Conservation (phyloP, 2,797 vertebrate species). For the Pseudochaenichthys georgianus region DNA sequence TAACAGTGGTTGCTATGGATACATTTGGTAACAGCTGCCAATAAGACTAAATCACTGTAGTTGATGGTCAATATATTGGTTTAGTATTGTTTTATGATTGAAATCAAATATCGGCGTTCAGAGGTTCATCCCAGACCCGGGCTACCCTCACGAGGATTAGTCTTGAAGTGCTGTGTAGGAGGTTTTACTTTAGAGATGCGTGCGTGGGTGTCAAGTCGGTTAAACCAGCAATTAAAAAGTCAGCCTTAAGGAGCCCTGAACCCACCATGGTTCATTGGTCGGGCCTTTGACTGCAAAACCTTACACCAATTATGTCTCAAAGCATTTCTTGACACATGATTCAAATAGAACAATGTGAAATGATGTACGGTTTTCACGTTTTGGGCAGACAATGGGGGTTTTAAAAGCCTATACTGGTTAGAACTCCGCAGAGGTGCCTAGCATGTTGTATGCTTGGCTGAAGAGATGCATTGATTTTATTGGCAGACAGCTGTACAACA, state of each 20-base stretch:
- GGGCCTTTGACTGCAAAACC: constrained; percentile 7
- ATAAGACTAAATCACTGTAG: background rate
- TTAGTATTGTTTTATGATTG: background rate
- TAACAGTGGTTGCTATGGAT: constrained; percentile 14
- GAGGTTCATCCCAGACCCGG: background rate
- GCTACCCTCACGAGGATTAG: constrained; percentile 2
- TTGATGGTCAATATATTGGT: constrained; percentile 1
- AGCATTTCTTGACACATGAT: background rate
- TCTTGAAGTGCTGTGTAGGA: constrained; percentile 21
- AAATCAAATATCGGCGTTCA: background rate
- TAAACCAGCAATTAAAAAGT: constrained; percentile 52
- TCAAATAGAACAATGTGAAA: background rate
- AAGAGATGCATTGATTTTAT: background rate
- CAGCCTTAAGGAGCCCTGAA: constrained; percentile 13
- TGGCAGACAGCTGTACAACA: too few relatives aligned
- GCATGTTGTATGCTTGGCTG: constrained; percentile 7
- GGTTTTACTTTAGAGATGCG: constrained; percentile 29
- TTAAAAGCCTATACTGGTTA: background rate
- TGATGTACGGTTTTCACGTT: background rate
- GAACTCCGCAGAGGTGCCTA: constrained; percentile 3
- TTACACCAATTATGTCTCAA: background rate
- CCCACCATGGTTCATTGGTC: constrained; percentile 29
- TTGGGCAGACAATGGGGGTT: background rate
- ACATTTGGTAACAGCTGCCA: constrained; percentile 11
- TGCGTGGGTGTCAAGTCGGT: constrained; percentile 33